Conservation (phyloP, 2,888 invertebrate genomes). For the Aricia artaxerxes region DNA sequence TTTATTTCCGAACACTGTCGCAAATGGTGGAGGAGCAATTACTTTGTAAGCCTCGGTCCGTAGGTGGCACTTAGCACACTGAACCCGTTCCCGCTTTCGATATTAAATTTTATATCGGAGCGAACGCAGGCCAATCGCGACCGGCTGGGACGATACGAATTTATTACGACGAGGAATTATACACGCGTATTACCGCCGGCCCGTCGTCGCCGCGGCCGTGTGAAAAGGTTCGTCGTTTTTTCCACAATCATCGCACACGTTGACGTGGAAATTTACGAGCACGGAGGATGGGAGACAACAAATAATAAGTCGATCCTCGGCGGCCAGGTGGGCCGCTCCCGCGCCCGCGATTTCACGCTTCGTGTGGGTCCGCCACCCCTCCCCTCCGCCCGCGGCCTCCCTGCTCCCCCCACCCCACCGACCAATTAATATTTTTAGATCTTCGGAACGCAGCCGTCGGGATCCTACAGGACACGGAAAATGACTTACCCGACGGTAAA, state of each 20-base stretch:
- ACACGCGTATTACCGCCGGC: conserved; percentile 67
- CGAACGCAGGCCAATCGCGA: conserved; percentile 70
- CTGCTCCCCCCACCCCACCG: conserved; percentile 49
- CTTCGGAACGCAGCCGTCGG: conserved; percentile 33
- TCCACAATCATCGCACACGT: conserved; percentile 77
- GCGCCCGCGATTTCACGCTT: conserved; percentile 76
- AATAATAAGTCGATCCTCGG: conserved; percentile 69
- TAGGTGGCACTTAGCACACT: conserved; percentile 60
- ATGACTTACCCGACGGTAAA: not conserved
- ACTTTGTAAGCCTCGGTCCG: conserved; percentile 50
- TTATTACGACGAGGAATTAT: conserved; percentile 79
- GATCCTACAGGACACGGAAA: conserved; percentile 2
- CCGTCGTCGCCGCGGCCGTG: conserved; percentile 61
- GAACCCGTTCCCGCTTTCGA: conserved; percentile 62
- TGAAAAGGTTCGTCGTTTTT: conserved; percentile 76
- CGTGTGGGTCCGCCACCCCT: conserved; percentile 67
- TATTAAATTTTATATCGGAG: conserved; percentile 59
- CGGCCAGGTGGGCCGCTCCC: conserved; percentile 73
- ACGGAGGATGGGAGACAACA: conserved; percentile 77
- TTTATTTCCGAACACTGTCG: conserved; percentile 56
- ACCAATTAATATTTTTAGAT: conserved; percentile 74
- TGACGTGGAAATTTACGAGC: conserved; percentile 79
- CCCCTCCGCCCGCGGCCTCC: conserved; percentile 60
- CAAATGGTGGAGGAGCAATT: conserved; percentile 56
- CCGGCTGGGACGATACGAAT: conserved; percentile 74